A percentile compares a stretch with the other conserved stretches of the same genome.
Evolutionary conservation across 2,888 invertebrate genomes (phyloP).

Genomic region (Eupithecia abbreviata): DNA sequence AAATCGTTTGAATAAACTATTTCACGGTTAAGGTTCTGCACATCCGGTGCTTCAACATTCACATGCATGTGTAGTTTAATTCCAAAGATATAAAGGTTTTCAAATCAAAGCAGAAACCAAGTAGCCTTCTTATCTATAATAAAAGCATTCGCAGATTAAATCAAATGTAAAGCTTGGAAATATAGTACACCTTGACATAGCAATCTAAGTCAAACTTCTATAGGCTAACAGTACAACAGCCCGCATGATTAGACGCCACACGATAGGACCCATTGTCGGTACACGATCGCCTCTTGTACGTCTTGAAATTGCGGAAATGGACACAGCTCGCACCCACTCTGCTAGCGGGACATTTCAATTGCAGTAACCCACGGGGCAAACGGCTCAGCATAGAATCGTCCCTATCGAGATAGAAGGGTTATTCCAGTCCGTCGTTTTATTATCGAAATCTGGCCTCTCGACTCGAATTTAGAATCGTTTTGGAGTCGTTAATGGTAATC

Average conservation of each 20-base stretch:
- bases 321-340: conserved; percentile 76
- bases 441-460: not conserved
- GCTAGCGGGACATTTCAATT: conserved; percentile 82
- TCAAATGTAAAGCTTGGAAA: not conserved
- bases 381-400: conserved; percentile 45
- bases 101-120: not conserved
- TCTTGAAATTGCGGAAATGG: conserved; percentile 83
- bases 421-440: not conserved
- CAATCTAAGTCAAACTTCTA: conserved; percentile 15
- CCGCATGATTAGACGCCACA: conserved; percentile 82
- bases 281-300: conserved; percentile 80
- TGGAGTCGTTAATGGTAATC: conserved; percentile 55
- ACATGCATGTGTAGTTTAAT: not conserved
- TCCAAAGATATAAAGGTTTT: not conserved
- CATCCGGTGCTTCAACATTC: not conserved
- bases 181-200: conserved; percentile 4
- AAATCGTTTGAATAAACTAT: not conserved
- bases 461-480: conserved; percentile 26
- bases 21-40: not conserved
- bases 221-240: conserved; percentile 66
- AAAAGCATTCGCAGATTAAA: not conserved
- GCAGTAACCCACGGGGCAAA: conserved; percentile 69
- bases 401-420: conserved; percentile 33
- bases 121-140: not conserved
- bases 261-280: conserved; percentile 82